Evolutionary conservation across 2,113 vertebrate species (phyloP).

Genomic region (Xiphophorus hellerii): DNA sequence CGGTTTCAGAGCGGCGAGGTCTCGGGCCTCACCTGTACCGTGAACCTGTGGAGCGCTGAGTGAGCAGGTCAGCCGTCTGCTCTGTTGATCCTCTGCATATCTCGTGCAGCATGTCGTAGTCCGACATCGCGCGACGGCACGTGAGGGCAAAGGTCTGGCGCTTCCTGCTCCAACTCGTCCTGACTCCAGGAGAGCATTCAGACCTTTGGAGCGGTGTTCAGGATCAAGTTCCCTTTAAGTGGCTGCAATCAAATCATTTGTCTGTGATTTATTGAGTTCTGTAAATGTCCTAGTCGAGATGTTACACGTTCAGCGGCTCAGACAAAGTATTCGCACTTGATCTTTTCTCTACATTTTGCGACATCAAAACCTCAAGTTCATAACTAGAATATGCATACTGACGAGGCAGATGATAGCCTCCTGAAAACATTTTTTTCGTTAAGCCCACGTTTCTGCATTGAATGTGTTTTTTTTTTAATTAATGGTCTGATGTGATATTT

Average conservation of each 20-base stretch:
- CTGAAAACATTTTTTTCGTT: too few relatives aligned
- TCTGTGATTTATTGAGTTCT: too few relatives aligned
- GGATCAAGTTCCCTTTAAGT: too few relatives aligned
- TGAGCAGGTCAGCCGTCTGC: not conserved
- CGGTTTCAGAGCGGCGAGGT: not conserved
- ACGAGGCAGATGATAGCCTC: too few relatives aligned
- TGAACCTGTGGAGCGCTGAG: not conserved
- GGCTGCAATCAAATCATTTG: not conserved
- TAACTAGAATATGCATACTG: too few relatives aligned
- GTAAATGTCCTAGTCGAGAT: too few relatives aligned
- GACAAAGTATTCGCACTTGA: not conserved
- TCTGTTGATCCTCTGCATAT: conserved; percentile 2
- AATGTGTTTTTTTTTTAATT: too few relatives aligned
- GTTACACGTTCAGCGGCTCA: too few relatives aligned
- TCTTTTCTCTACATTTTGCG: not conserved
- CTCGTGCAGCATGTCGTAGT: conserved; percentile 10
- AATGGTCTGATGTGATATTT: too few relatives aligned
- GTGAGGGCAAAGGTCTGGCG: conserved; percentile 40
- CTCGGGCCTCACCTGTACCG: not conserved
- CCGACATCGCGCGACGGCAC: conserved; percentile 39
- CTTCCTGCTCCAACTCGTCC: not conserved
- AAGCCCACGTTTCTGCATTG: too few relatives aligned
- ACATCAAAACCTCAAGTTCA: not conserved
- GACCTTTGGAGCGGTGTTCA: too few relatives aligned
- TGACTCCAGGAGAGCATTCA: not conserved